Percentiles rank a stretch among this genome's conserved stretches.
phyloP scores from a whole-genome alignment of 2,797 vertebrate species.

The Clarias fuscus region DNA sequence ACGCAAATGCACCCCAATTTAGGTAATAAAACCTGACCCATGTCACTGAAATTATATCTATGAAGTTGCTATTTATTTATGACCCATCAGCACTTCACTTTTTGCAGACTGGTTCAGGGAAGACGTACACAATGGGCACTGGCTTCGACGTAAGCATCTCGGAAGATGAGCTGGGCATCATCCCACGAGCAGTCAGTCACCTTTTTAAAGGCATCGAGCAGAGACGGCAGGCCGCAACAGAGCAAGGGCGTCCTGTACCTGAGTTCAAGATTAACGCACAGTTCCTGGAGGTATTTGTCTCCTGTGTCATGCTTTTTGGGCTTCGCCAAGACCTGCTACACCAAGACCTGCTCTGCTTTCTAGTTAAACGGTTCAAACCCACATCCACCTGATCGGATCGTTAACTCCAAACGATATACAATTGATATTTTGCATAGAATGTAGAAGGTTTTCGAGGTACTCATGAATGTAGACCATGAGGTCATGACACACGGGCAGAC shows the following conservation, averaged over 20 bases:
- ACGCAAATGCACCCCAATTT: neutral
- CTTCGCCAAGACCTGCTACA: neutral
- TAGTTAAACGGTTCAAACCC: neutral
- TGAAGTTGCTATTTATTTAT: neutral
- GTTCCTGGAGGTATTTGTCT: slow-evolving; percentile 86
- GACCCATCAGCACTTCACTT: neutral
- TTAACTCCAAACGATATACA: neutral
- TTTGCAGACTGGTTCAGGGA: slow-evolving; percentile 89
- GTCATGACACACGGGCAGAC: neutral
- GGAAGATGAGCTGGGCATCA: slow-evolving; percentile 87
- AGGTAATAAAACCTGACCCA: neutral
- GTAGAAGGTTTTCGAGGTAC: neutral
- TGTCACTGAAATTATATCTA: neutral
- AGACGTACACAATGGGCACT: slow-evolving; percentile 95
- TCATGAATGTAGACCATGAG: neutral
- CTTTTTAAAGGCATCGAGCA: slow-evolving; percentile 88
- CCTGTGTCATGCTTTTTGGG: neutral
- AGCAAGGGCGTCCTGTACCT: slow-evolving; percentile 83
- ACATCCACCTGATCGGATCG: neutral
- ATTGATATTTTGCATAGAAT: neutral
- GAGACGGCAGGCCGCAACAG: slow-evolving; percentile 78
- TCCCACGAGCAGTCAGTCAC: slow-evolving; percentile 87
- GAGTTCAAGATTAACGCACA: slow-evolving; percentile 96
- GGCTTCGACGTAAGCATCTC: slow-evolving; percentile 89
- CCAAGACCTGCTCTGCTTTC: neutral